phyloP scores from a whole-genome alignment of 2,797 vertebrate species.

The Meriones psammophilus region DNA sequence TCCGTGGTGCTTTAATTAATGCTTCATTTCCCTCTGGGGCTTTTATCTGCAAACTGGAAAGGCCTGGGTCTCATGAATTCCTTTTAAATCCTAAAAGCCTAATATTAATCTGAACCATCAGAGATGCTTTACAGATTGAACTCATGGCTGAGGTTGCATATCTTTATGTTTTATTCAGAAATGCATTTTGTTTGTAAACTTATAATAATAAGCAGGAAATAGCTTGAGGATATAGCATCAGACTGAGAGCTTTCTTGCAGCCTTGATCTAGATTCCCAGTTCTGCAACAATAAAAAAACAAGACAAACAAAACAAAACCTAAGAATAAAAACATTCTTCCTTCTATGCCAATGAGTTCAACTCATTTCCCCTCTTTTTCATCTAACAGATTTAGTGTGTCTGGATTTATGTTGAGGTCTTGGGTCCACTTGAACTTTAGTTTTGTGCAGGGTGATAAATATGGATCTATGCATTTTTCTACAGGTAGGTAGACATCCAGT shows the following conservation, averaged over 20 bases:
- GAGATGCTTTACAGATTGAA: neutral
- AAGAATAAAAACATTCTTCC: neutral
- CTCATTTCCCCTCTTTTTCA: too few species aligned
- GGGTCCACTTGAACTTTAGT: too few species aligned
- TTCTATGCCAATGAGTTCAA: too few species aligned
- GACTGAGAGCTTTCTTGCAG: neutral
- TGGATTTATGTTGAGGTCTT: too few species aligned
- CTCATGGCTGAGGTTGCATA: neutral
- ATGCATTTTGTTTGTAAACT: neutral
- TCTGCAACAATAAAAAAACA: neutral
- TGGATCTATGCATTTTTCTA: too few species aligned
- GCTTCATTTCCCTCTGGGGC: neutral
- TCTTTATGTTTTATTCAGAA: neutral
- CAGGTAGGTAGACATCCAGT: too few species aligned
- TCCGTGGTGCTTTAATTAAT: neutral
- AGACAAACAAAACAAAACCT: too few species aligned
- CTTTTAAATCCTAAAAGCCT: conserved; percentile 5
- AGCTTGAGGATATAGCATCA: neutral
- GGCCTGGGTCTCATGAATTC: neutral
- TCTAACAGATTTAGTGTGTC: too few species aligned
- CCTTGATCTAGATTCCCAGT: neutral
- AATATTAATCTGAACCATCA: neutral
- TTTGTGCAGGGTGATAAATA: too few species aligned
- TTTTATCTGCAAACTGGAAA: neutral
- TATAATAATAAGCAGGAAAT: neutral